phyloP scores from a whole-genome alignment of 30 jellyfish, hydroid and myxozoan species.

The Hydra vulgaris region DNA sequence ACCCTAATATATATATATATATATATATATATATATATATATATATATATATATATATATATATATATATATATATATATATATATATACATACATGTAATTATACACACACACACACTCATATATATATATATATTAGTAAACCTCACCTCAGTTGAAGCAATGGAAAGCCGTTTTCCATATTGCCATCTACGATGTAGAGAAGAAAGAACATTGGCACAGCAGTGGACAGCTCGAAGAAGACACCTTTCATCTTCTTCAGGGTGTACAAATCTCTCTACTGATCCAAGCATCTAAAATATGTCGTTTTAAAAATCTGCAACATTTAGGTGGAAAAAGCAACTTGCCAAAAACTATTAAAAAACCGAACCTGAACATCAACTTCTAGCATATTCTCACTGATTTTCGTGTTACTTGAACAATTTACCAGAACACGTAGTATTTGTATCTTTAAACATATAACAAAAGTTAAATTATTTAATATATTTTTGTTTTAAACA shows the following conservation, averaged over 20 bases:
- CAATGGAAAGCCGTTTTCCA: conserved; percentile 25
- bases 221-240: conserved; percentile 63
- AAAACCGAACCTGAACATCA: conserved; percentile 42
- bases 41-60: too few species aligned
- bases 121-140: too few species aligned
- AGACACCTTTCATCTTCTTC: conserved; percentile 42
- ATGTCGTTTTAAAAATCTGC: background rate
- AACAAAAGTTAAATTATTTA: too few species aligned
- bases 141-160: conserved; percentile 48
- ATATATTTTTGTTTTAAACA: too few species aligned
- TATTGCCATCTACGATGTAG: conserved; percentile 54
- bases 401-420: conserved; percentile 39
- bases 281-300: conserved; percentile 42
- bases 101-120: too few species aligned
- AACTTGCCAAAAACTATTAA: too few species aligned
- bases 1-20: background rate
- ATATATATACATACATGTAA: too few species aligned
- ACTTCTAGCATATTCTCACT: conserved; percentile 50
- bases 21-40: too few species aligned
- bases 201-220: conserved; percentile 57
- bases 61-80: too few species aligned
- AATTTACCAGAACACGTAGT: conserved; percentile 55
- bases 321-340: too few species aligned
- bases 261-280: conserved; percentile 25
- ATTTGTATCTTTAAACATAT: conserved; percentile 45